Conservation (phyloP, 2,113 vertebrate species). For the Vombatus ursinus region DNA sequence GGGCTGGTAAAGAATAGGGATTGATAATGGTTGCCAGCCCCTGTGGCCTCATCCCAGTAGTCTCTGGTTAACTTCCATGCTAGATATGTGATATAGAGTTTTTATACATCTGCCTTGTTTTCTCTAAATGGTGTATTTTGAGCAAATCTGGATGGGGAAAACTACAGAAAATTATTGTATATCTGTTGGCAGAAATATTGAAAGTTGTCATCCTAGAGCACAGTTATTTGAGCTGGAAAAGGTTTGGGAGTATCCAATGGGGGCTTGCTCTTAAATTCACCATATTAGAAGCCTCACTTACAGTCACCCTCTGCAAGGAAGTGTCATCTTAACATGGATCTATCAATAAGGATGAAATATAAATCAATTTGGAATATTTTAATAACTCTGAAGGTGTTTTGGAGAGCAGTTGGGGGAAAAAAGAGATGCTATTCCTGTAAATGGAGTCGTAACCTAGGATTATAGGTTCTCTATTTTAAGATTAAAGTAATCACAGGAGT, state of each 20-base stretch:
- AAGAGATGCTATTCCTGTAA: conserved; percentile 52
- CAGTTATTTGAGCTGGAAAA: background rate
- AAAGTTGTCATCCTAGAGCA: background rate
- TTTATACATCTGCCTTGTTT: background rate
- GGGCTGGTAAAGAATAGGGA: no score
- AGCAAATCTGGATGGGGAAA: background rate
- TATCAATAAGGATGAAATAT: background rate
- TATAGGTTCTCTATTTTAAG: conserved; percentile 39
- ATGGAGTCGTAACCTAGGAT: conserved; percentile 62
- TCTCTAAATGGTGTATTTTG: background rate
- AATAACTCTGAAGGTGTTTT: conserved; percentile 44
- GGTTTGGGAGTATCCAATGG: background rate
- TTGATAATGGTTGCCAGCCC: no score
- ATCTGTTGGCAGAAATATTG: background rate
- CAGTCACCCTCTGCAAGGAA: background rate
- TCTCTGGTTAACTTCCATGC: background rate
- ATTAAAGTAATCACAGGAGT: conserved; percentile 56
- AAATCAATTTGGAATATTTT: conserved; percentile 15
- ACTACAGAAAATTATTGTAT: background rate
- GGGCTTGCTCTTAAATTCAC: background rate
- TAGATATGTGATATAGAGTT: background rate
- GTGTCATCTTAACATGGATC: background rate
- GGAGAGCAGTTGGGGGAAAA: background rate
- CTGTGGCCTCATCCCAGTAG: no score
- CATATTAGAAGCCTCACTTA: background rate